phyloP scores from a whole-genome alignment of 2,113 vertebrate genomes.

The Plestiodon gilberti region DNA sequence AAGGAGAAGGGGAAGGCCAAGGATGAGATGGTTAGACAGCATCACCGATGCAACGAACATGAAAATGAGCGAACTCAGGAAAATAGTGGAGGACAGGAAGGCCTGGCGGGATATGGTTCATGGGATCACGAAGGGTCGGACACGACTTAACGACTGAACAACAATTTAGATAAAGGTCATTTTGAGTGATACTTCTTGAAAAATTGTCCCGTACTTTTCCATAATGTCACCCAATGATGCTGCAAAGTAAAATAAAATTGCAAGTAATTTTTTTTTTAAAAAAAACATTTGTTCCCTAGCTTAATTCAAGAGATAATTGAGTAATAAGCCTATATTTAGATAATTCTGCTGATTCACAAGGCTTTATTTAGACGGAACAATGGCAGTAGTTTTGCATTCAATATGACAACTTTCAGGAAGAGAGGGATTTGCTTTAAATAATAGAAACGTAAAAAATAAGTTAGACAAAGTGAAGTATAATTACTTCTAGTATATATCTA shows the following conservation, averaged over 20 bases:
- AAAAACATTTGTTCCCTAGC: constrained; percentile 42
- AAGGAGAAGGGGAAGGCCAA: too few relatives aligned
- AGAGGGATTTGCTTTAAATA: constrained; percentile 39
- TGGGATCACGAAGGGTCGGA: too few relatives aligned
- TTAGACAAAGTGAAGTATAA: constrained; percentile 43
- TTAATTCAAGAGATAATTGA: constrained; percentile 62
- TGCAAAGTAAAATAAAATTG: constrained; percentile 30
- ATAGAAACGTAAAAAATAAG: constrained; percentile 24
- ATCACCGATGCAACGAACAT: too few relatives aligned
- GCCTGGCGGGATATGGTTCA: too few relatives aligned
- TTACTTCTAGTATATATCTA: constrained; percentile 37
- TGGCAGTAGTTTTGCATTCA: constrained; percentile 46
- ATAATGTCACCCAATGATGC: constrained; percentile 33
- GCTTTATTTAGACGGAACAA: constrained; percentile 44
- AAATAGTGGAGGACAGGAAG: too few relatives aligned
- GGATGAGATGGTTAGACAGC: too few relatives aligned
- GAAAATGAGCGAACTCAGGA: too few relatives aligned
- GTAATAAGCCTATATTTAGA: constrained; percentile 57
- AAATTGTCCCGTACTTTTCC: constrained; percentile 41
- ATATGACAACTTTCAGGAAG: constrained; percentile 27
- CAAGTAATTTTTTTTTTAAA: constrained; percentile 56
- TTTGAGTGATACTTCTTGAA: constrained; percentile 47
- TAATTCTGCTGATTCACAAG: constrained; percentile 55
- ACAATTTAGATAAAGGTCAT: constrained; percentile 41
- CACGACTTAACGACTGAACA: too few relatives aligned